Percentiles rank a stretch among this genome's conserved stretches.
Evolutionary conservation across 2,113 vertebrate species (phyloP).

Genomic region (Cavia porcellus): DNA sequence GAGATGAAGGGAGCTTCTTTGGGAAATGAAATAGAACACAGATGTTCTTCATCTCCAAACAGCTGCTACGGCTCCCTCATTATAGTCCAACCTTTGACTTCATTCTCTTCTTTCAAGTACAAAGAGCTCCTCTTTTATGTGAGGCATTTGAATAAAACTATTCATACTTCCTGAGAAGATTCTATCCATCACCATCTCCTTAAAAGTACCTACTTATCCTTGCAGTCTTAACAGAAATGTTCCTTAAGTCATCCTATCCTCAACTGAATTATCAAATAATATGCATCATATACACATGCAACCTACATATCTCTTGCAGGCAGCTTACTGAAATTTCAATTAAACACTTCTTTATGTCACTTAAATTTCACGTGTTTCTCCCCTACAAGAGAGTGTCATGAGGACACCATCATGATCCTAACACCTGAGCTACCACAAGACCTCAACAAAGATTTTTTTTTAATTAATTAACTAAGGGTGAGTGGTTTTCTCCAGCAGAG

Average conservation of each 20-base stretch:
- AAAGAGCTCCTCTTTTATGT: neutral
- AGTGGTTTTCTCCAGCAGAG: neutral
- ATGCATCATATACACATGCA: neutral
- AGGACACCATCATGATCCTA: neutral
- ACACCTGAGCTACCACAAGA: neutral
- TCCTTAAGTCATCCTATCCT: neutral
- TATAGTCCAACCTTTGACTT: neutral
- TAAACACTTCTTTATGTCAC: neutral
- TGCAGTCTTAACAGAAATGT: neutral
- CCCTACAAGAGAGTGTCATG: neutral
- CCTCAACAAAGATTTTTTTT: neutral
- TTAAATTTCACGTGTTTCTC: neutral
- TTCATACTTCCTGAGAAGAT: neutral
- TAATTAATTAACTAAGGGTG: neutral
- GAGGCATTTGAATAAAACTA: neutral
- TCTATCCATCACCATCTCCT: neutral
- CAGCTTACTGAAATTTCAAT: neutral
- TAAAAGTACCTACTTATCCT: neutral
- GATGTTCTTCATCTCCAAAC: neutral
- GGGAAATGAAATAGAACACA: neutral
- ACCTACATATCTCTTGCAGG: neutral
- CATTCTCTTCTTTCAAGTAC: neutral
- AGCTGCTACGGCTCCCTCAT: neutral
- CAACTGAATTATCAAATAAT: neutral
- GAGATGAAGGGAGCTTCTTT: neutral